phyloP scores from a whole-genome alignment of 1,140 invertebrate species.

The Trachelipus rathkii region DNA sequence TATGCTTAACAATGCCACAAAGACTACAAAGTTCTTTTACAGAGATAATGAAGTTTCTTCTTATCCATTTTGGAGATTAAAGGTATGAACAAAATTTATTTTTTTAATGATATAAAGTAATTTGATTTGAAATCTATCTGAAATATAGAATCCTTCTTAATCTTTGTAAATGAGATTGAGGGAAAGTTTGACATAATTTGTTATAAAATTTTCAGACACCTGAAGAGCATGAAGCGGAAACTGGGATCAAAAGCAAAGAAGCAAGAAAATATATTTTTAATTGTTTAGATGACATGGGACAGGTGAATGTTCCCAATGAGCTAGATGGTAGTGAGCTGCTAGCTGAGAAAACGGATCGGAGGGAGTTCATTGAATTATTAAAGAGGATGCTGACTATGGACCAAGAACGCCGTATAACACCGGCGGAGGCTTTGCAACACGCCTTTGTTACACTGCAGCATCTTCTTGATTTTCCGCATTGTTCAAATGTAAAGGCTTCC shows the following conservation, averaged over 20 bases:
- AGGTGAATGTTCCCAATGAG: conserved; percentile 94
- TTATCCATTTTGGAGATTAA: conserved; percentile 95
- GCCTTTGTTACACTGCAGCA: conserved; percentile 89
- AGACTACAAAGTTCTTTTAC: conserved; percentile 98
- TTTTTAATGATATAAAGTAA: neutral
- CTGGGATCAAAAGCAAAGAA: conserved; percentile 97
- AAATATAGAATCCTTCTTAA: neutral
- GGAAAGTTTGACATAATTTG: too few relatives aligned
- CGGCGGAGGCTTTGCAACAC: conserved; percentile 91
- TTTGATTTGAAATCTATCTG: neutral
- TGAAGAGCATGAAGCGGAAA: conserved; percentile 96
- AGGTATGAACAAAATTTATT: conserved; percentile 52
- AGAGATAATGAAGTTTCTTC: conserved; percentile 85
- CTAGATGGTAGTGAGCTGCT: conserved; percentile 89
- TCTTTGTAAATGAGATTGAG: neutral
- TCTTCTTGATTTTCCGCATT: conserved; percentile 92
- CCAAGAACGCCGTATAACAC: conserved; percentile 90
- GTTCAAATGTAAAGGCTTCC: conserved; percentile 90
- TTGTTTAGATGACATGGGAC: conserved; percentile 97
- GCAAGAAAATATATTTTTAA: conserved; percentile 99
- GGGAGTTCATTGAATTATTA: conserved; percentile 93
- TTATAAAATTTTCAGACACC: conserved; percentile 63
- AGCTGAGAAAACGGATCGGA: conserved; percentile 90
- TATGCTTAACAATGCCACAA: conserved; percentile 97
- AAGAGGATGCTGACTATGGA: conserved; percentile 98